Evolutionary conservation across 1,140 invertebrate species (phyloP).

Genomic region (Plectrocnemia conspersa): DNA sequence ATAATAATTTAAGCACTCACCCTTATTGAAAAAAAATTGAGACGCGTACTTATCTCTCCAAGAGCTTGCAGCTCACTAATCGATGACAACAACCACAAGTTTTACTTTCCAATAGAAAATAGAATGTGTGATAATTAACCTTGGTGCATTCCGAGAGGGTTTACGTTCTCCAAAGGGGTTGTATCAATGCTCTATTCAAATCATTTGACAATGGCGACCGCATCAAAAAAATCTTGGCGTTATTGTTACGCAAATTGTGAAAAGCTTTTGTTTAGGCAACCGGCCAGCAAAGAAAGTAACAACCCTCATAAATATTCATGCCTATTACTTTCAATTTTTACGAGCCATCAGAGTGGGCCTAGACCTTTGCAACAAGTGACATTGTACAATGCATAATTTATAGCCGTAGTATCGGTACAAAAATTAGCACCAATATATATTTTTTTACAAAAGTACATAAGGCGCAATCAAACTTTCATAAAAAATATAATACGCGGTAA

Average conservation of each 20-base stretch:
- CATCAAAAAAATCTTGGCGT: background rate
- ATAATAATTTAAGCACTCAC: no score
- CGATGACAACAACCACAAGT: no score
- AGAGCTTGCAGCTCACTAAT: no score
- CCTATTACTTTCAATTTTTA: conserved; percentile 34
- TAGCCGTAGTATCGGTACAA: conserved; percentile 4
- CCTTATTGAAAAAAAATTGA: no score
- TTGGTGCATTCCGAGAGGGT: no score
- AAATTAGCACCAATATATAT: background rate
- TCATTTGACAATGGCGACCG: background rate
- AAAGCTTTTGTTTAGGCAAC: conserved; percentile 30
- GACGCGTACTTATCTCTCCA: no score
- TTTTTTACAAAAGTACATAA: background rate
- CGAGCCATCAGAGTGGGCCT: conserved; percentile 25
- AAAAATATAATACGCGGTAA: no score
- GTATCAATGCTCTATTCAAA: no score
- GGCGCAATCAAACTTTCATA: no score
- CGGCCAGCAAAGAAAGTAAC: conserved; percentile 4
- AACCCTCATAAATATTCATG: conserved; percentile 34
- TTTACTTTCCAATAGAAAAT: no score
- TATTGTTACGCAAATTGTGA: conserved; percentile 30
- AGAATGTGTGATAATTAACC: no score
- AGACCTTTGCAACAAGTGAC: conserved; percentile 28
- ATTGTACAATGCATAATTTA: conserved; percentile 19
- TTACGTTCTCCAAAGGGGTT: no score